Conservation (phyloP, 1,140 invertebrate species). For the Paraescarpia echinospica region DNA sequence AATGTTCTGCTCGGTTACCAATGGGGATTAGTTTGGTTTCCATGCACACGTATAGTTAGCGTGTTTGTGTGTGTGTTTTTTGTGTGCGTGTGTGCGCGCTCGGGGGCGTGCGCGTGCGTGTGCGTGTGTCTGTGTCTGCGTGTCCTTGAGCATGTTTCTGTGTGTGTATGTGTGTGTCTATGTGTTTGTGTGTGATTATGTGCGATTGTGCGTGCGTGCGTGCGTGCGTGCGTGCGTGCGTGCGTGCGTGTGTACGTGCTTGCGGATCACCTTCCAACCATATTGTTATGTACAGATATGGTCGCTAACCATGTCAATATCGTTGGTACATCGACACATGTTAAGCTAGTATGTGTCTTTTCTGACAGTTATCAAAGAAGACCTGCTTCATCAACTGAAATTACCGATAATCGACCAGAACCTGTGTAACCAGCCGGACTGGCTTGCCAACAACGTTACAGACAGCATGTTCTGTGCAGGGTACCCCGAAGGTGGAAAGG, state of each 20-base stretch:
- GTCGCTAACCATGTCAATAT: too few species aligned
- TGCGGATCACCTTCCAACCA: too few species aligned
- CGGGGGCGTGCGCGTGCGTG: too few species aligned
- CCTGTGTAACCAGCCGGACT: slow-evolving; percentile 21
- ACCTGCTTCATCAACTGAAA: slow-evolving; percentile 27
- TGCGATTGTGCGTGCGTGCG: too few species aligned
- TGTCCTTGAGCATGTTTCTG: too few species aligned
- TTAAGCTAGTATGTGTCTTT: not conserved
- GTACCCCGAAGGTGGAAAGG: slow-evolving; percentile 84
- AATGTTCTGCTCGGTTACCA: not conserved
- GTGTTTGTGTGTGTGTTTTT: too few species aligned
- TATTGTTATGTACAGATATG: too few species aligned
- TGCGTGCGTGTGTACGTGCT: not conserved
- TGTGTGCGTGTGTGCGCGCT: too few species aligned
- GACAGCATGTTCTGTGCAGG: slow-evolving; percentile 86
- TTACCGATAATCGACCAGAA: slow-evolving; percentile 59
- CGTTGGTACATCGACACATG: too few species aligned
- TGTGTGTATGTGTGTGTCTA: too few species aligned
- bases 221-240: too few species aligned
- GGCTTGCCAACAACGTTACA: slow-evolving; percentile 24
- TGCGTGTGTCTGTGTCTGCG: not conserved
- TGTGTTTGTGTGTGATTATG: not conserved
- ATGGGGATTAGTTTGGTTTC: not conserved
- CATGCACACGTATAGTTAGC: not conserved
- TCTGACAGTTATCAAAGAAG: not conserved